Evolutionary conservation across 2,113 vertebrate species (phyloP).

Genomic region (Notothenia coriiceps): DNA sequence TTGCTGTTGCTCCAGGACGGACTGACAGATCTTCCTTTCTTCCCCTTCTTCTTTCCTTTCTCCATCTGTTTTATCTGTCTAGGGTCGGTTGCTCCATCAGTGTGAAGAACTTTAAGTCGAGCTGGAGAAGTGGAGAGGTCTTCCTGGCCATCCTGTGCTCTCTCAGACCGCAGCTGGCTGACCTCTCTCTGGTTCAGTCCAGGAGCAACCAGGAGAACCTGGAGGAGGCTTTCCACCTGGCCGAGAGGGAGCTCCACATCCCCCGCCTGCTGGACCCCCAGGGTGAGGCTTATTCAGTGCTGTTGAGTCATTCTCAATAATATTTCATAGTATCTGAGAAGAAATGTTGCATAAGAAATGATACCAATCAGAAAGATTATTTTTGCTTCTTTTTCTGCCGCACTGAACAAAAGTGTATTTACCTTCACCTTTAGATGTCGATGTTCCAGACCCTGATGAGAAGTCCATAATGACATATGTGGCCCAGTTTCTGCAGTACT

Average conservation of each 20-base stretch:
- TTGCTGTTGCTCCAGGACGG: neutral
- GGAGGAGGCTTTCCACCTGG: slow-evolving; percentile 89
- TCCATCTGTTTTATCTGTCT: neutral
- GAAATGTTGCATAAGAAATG: neutral
- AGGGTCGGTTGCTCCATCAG: slow-evolving; percentile 84
- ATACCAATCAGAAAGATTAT: too few species aligned
- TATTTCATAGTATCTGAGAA: neutral
- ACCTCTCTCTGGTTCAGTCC: slow-evolving; percentile 82
- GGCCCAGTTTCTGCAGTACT: slow-evolving; percentile 93
- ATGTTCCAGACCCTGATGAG: slow-evolving; percentile 90
- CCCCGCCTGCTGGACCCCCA: slow-evolving; percentile 91
- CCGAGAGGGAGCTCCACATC: slow-evolving; percentile 90
- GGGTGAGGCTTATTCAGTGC: slow-evolving; percentile 79
- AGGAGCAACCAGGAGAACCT: slow-evolving; percentile 91
- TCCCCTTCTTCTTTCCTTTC: neutral
- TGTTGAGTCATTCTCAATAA: neutral
- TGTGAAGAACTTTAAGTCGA: slow-evolving; percentile 91
- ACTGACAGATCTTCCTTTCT: neutral
- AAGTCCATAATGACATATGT: slow-evolving; percentile 96
- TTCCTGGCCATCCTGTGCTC: slow-evolving; percentile 91
- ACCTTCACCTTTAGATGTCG: slow-evolving; percentile 85
- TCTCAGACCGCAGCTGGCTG: slow-evolving; percentile 88
- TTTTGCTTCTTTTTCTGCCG: neutral
- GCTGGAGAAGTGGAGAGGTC: slow-evolving; percentile 91
- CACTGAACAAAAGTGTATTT: neutral